Percentiles rank a stretch among this genome's conserved stretches.
These are phyloP conservation scores for Protobothrops mucrosquamatus DNA, from an alignment of 2,113 vertebrate genomes.

Conservation along the genomic window DNA sequence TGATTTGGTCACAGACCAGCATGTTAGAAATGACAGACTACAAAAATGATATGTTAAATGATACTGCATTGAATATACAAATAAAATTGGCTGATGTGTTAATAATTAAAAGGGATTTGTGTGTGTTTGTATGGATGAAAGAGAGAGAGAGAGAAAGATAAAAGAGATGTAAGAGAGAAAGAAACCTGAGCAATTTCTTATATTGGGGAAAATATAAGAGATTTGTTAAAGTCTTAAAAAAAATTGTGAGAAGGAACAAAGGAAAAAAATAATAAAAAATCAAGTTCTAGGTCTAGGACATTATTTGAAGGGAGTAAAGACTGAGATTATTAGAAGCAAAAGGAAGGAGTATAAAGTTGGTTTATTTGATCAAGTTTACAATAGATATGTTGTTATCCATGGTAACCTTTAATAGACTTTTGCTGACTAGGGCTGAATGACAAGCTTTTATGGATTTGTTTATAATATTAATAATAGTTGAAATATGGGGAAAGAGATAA, in stretches of 20 bases:
- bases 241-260: background rate
- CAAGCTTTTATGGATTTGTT: background rate
- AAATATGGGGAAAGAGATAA: no score
- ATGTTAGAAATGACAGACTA: background rate
- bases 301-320: background rate
- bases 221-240: background rate
- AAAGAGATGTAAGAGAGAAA: background rate
- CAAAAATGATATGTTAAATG: background rate
- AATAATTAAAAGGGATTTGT: background rate
- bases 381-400: background rate
- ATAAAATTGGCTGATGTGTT: background rate
- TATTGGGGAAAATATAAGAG: background rate
- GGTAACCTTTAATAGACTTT: background rate
- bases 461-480: background rate
- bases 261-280: background rate
- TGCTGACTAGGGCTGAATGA: background rate
- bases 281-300: background rate
- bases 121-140: background rate
- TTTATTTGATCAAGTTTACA: background rate
- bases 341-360: background rate
- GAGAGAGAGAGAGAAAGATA: background rate
- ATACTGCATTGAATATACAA: background rate
- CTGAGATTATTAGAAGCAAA: background rate
- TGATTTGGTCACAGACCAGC: background rate
- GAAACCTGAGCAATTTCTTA: background rate